Base-by-base conservation (phyloP, 2,113 vertebrate genomes). In the Gobius niger region DNA sequence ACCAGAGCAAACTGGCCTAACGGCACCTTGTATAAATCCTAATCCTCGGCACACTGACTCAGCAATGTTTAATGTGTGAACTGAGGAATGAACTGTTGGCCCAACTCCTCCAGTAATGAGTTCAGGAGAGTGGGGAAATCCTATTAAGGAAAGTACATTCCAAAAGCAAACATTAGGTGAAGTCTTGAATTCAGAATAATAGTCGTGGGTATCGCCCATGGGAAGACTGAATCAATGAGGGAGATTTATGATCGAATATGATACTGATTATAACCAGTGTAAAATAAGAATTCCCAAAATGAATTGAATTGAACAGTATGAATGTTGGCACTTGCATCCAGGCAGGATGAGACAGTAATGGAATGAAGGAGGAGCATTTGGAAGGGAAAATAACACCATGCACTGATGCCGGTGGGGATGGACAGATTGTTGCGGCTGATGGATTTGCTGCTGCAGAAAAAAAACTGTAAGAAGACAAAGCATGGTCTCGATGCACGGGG, bases 41-140 rank as follows among this genome's bases (percentile, higher is more conserved):
- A 16, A 66, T 44, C 41, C 65, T 52, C 61, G 42, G 24, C 34
- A 63, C 47, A 44, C 14, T 59, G 44, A 69, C 18, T 63, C 65
- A 66, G 74, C 68, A 49, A 67, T 50, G 15, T 63, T 63, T 57
- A 56, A 46, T 63, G 12, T 61, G 19, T 67, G 24, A 40, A 44
- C 51, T 18, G 24, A 42, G 16, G 42, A 14, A 24, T 51, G 16
- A 71, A 61, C 62, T 67, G 44, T 70, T 47, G 50, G 68, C 62
- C 50, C 19, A 24, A 1, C 65, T 67, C 68, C 12, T 44, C 16
- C 56, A 53, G 44, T 56, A 56, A 54, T 72, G 65, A 24, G 1
- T 0, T 24, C 59, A 9, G 24, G 41, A 0, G 2, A 64, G 42
- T 44, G 47, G 59, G 46, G 65, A 34, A 59, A 72, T 49, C 65